Evolutionary conservation across 2,888 invertebrate genomes (phyloP), one percentile per base, ranked within the genome.

Genomic region (Polylopha cassiicola): DNA sequence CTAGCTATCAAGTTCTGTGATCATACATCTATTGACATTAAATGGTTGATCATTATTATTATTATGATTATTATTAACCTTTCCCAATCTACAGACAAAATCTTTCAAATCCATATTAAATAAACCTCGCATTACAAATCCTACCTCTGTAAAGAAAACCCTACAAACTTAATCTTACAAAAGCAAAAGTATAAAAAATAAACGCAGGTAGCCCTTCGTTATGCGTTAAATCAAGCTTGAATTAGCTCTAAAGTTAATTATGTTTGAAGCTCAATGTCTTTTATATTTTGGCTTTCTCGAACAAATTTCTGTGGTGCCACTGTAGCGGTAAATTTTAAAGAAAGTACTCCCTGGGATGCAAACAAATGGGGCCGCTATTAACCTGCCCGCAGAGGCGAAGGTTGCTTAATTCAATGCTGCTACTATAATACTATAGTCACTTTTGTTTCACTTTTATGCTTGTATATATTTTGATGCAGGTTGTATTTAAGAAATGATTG

Each of bases 361-460:
- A 50, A 48, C 52, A 61, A 60, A 63, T 61, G 57, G 44, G 47
- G 44, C 18, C 36, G 44, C 48, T 41, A 46, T 54, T 50, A 48
- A 52, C 51, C 48, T 55, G 46, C 39, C 51, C 49, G 36, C 46
- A 39, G 47, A 29, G 48, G 47, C 46, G 18, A 47, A 47, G 45
- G 48, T 39, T 38, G 45, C 47, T 43, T 50, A 38, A 44, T 39
- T 43, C 37, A 37, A 28, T 16, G 29, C 23, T 8, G 4, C 6
- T 34, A 46, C 37, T 24, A 33, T 28, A 24, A 15, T 15, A 11
- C 16, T 27, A 18, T 34, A 27, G 27, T 33, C 39, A 17, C 43
- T 17, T 13, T 10, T 13, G 21, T 13, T 17, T 23, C 17, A 21
- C 22, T 23, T 2, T 7, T 17, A 27, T 6, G 7, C 8, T 26